These are phyloP conservation scores for Mirounga angustirostris DNA, from an alignment of 2,113 vertebrate genomes.

Conservation along the genomic window DNA sequence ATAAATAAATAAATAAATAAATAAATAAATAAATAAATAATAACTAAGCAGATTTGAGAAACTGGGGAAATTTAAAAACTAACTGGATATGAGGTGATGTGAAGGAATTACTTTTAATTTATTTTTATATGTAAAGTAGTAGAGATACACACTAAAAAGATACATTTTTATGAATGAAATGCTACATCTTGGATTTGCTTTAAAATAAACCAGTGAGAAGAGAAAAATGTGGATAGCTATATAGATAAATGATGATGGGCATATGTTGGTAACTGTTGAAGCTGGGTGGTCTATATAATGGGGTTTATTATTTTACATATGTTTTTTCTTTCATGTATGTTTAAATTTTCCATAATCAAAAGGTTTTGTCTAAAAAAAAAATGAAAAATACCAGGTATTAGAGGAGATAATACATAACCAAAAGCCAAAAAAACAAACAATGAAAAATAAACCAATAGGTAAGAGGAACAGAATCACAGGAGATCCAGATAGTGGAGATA, in stretches of 20 bases:
- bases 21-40: not conserved
- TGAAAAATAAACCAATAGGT: not conserved
- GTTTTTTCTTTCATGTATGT: not conserved
- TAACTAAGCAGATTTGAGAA: not conserved
- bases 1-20: not conserved
- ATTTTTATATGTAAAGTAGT: conserved; percentile 11
- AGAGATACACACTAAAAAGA: not conserved
- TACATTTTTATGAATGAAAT: not conserved
- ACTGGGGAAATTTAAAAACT: not conserved
- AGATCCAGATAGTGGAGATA: not conserved
- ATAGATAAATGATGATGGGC: not conserved
- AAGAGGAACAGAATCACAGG: not conserved
- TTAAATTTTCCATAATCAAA: conserved; percentile 45
- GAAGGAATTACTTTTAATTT: not conserved
- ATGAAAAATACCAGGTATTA: not conserved
- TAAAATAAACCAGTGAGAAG: not conserved
- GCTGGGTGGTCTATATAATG: not conserved
- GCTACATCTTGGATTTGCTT: not conserved
- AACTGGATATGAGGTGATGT: not conserved
- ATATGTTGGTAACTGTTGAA: not conserved
- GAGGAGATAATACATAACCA: not conserved
- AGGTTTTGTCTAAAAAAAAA: not conserved
- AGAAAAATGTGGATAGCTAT: not conserved
- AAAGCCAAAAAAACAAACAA: conserved; percentile 19
- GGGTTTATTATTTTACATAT: not conserved